Percentiles rank a stretch among this genome's conserved stretches.
phyloP scores from a whole-genome alignment of 2,113 vertebrate species.

The Cyphomyrus discorhynchus region DNA sequence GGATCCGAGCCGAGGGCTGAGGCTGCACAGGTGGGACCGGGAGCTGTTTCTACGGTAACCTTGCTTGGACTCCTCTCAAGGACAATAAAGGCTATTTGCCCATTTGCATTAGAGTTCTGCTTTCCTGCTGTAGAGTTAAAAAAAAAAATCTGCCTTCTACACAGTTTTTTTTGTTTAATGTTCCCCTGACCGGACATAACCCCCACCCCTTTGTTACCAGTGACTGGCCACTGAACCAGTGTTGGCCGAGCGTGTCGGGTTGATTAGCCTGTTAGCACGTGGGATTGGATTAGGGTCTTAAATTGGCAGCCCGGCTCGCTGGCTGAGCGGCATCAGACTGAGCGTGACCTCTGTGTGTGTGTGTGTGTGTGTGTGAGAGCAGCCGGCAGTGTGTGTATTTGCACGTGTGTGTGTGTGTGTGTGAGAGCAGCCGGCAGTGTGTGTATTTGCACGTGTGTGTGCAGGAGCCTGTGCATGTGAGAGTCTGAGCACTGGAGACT shows the following conservation, averaged over 20 bases:
- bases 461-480: neutral
- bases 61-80: neutral
- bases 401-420: neutral
- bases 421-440: constrained; percentile 6
- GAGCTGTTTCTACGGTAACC: neutral
- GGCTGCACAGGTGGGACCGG: neutral
- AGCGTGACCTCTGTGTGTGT: constrained; percentile 5
- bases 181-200: neutral
- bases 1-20: neutral
- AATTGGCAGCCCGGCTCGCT: constrained; percentile 24
- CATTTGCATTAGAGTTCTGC: constrained; percentile 46
- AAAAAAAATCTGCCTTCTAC: neutral
- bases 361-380: neutral
- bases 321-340: constrained; percentile 5
- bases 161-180: neutral
- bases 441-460: constrained; percentile 5
- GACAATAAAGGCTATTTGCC: neutral
- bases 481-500: neutral
- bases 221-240: constrained; percentile 16
- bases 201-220: neutral
- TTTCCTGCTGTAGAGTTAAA: constrained; percentile 37
- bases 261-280: constrained; percentile 34
- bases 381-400: constrained; percentile 16
- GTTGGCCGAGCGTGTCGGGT: constrained; percentile 9
- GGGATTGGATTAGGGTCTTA: constrained; percentile 36